Evolutionary conservation across 2,888 invertebrate genomes (phyloP), one percentile per base, ranked within the genome.

Genomic region (Selenia dentaria): DNA sequence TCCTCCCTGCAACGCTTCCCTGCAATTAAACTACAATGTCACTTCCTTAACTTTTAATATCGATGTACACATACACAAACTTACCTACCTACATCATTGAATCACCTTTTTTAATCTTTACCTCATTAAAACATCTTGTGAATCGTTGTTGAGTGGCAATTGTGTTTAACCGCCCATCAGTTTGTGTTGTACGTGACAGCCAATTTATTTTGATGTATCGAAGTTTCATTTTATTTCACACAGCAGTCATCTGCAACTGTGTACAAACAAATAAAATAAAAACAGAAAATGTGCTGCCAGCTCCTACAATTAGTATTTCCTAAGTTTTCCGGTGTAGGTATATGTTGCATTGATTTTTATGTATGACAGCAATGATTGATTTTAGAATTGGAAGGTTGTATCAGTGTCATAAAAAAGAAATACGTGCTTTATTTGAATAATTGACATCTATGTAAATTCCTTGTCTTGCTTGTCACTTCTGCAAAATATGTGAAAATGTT

Each of bases 211-310:
- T 52, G 35, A 28, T 42, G 18, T 29, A 24, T 16, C 34, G 31
- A 34, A 52, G 32, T 49, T 54, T 51, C 52, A 56, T 55, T 28
- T 26, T 48, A 18, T 27, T 10, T 6, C 6, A 34, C 22, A 29
- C 25, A 33, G 26, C 25, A 32, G 11, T 18, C 22, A 13, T 6
- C 22, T 22, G 22, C 10, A 20, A n/a, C 12, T 20, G 18, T 11
- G 5, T 14, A 18, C 8, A 3, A 22, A 22, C 22, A 22, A 22
- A 6, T 25, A 13, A 18, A n/a, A n/a, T n/a, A n/a, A 2, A 12
- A 20, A 10, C 6, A 20, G 6, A 12, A 4, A 6, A 0, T 8
- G 22, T 22, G 8, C 8, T 22, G 22, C 22, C 22, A 22, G 1
- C 6, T 22, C 18, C n/a, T n/a, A n/a, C n/a, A n/a, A n/a, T n/a